Conservation (phyloP, 2,888 invertebrate species). For the Erebia palarica region DNA sequence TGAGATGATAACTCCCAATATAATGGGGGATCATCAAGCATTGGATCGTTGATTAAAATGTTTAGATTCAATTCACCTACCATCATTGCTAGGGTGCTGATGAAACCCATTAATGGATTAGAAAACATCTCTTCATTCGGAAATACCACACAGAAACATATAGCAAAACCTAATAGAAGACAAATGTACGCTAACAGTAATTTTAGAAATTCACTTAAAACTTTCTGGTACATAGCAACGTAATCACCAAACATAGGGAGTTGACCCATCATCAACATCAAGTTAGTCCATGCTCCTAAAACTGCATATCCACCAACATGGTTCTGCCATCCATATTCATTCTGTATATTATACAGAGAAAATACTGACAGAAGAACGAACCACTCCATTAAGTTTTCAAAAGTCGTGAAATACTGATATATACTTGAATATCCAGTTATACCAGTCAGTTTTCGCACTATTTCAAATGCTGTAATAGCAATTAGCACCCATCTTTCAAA, state of each 20-base stretch:
- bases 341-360: constrained; percentile 89
- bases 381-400: constrained; percentile 94
- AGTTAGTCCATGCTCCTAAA: constrained; percentile 92
- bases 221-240: constrained; percentile 94
- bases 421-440: constrained; percentile 91
- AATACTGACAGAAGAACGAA: constrained; percentile 92
- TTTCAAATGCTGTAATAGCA: constrained; percentile 89
- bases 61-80: constrained; percentile 91
- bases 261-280: constrained; percentile 94
- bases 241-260: constrained; percentile 94
- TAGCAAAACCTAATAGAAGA: constrained; percentile 91
- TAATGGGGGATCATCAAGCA: constrained; percentile 87
- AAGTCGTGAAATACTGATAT: constrained; percentile 90
- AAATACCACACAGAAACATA: constrained; percentile 94
- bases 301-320: constrained; percentile 94
- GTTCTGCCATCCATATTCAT: constrained; percentile 92
- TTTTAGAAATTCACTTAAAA: constrained; percentile 92
- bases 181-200: constrained; percentile 91
- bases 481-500: constrained; percentile 91
- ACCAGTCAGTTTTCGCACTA: constrained; percentile 89
- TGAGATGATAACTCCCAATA: constrained; percentile 90
- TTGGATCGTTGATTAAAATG: constrained; percentile 87
- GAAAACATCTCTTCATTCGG: constrained; percentile 91
- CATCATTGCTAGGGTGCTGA: constrained; percentile 94
- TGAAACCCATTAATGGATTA: constrained; percentile 91